Evolutionary conservation across 1,140 invertebrate species (phyloP), one percentile per base, ranked within the genome.

Genomic region (Lordiphosa collinella): DNA sequence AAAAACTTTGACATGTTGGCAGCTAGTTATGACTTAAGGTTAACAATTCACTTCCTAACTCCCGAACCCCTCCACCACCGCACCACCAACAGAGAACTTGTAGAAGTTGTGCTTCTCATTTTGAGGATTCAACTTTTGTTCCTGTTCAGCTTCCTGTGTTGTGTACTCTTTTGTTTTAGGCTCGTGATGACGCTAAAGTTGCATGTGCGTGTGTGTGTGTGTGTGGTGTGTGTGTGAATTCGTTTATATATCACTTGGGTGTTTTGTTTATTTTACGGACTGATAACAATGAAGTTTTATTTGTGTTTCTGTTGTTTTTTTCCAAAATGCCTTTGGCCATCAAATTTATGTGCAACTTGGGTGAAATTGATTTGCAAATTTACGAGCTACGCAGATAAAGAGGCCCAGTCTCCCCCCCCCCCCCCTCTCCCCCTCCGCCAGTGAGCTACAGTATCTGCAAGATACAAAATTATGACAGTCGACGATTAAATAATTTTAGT

Each of bases 351-450:
- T 62, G 52, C 52, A 67, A 73, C 70, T 73, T 73, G 69, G 70
- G 52, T 62, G 16, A 73, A 73, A 73, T 73, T 73, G 69, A 73
- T 73, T 73, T 73, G 51, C 31, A 32, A 58, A 72, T 65, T 71
- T 60, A 60, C 38, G 55, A 50, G 43, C 16, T 35, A 34, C 46
- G 32, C 31, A 35, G 47, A 50, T 22, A 50, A 34, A 50, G 9
- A 22, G 22, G 11, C 38, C 18, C 18, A 4, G 18, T 4, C n/a
- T 11, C 40, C 4, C 35, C 4, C 0, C 11, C 35, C 4, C 35
- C 5, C 13, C 8, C 13, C 4, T 36, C 3, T 36, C 13, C 10
- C 11, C 2, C 36, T 13, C 12, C 14, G 12, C 14, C 4, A 50
- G 37, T 50, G 32, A 52, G 61, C 37, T 60, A 22, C 22, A 60